Conservation (phyloP, 2,888 invertebrate genomes). For the Cancer borealis region DNA sequence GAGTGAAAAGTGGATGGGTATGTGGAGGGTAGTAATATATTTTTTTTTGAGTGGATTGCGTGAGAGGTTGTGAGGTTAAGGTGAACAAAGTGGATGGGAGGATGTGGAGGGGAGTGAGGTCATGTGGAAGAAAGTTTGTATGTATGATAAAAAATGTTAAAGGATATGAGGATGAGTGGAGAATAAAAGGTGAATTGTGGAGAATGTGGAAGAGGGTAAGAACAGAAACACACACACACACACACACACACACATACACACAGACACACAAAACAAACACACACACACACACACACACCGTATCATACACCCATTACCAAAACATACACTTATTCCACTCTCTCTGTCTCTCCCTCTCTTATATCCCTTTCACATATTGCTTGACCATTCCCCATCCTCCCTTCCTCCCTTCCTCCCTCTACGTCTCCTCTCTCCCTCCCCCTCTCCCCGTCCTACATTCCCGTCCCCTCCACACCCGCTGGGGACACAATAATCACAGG, state of each 20-base stretch:
- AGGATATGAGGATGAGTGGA: not conserved
- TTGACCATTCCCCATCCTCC: too few relatives aligned
- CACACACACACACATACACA: too few relatives aligned
- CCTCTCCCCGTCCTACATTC: not conserved
- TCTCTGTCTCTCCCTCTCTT: not conserved
- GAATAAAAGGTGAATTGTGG: too few relatives aligned
- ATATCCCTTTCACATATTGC: not conserved
- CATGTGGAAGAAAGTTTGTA: not conserved
- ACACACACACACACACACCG: not conserved
- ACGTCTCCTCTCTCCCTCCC: not conserved
- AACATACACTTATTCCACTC: not conserved
- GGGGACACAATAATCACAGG: constrained; percentile 1
- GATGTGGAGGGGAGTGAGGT: not conserved
- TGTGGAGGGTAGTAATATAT: too few relatives aligned
- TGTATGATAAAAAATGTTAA: not conserved
- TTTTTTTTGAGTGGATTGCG: too few relatives aligned
- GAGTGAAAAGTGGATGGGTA: not conserved
- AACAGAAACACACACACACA: too few relatives aligned
- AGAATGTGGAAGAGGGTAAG: not conserved
- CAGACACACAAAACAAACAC: too few relatives aligned
- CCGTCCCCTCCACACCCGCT: not conserved
- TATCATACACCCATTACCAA: not conserved
- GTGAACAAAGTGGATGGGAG: not conserved
- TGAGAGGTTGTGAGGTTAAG: too few relatives aligned
- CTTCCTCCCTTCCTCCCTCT: not conserved